Evolutionary conservation across 2,888 invertebrate species (phyloP).

Genomic region (Sarcophaga variegata): DNA sequence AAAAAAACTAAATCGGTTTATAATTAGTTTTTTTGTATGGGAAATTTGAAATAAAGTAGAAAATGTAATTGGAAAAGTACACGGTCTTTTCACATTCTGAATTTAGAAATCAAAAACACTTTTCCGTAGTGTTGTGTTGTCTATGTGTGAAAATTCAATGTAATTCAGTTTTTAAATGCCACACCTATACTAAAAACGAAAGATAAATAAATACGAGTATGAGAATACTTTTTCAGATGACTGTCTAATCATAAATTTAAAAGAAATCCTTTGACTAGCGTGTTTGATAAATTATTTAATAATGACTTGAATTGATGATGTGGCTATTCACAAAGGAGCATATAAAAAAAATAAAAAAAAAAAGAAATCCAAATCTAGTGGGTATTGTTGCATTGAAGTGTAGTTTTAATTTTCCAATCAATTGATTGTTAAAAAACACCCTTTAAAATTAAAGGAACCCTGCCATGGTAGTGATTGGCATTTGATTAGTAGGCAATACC

Average conservation of each 20-base stretch:
- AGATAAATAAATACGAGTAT: not conserved
- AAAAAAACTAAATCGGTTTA: no score
- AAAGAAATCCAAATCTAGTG: constrained; percentile 14
- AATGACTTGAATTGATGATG: constrained; percentile 61
- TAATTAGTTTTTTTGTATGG: no score
- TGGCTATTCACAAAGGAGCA: not conserved
- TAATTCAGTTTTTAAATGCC: constrained; percentile 20
- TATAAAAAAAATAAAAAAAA: not conserved
- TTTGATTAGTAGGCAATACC: constrained; percentile 42
- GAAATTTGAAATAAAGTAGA: no score
- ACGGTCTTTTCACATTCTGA: no score
- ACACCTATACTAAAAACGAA: constrained; percentile 6
- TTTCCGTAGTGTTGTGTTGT: not conserved
- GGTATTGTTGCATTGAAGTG: constrained; percentile 11
- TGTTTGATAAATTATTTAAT: constrained; percentile 62
- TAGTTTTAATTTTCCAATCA: constrained; percentile 4
- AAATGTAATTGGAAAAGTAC: no score
- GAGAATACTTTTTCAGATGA: constrained; percentile 26
- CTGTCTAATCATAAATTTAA: constrained; percentile 37
- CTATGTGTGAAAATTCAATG: constrained; percentile 39
- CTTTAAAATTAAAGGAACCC: not conserved
- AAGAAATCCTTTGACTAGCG: constrained; percentile 29
- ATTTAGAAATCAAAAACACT: no score
- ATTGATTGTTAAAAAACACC: constrained; percentile 7
- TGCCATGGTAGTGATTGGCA: constrained; percentile 8